Evolutionary conservation across 2,113 vertebrate genomes (phyloP), one percentile per base, ranked within the genome.

Genomic region (Dasypus novemcinctus): DNA sequence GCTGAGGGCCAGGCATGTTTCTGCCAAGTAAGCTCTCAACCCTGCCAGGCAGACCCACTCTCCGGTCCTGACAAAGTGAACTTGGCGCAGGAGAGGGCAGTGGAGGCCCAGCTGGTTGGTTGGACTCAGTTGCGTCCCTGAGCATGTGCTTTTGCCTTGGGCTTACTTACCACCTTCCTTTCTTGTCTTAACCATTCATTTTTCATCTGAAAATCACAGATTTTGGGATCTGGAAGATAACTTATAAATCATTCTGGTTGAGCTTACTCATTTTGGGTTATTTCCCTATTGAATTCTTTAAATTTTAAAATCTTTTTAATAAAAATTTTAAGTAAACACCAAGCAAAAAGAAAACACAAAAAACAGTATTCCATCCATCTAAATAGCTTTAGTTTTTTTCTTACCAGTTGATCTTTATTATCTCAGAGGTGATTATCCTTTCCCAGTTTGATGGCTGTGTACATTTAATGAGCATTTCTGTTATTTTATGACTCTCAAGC

Each of bases 251-350:
- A 69, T 85, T 75, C 54, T 89, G 76, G 27, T 46, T 9, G 27
- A 18, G 4, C 33, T 57, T 91, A 54, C 31, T 87, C 38, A 72
- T 79, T 83, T 82, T 31, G 54, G 78, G n/a, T 91, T 86, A 64
- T 81, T 95, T 76, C 46, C 11, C 38, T 68, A 4, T 85, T 68
- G 64, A 94, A 79, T 89, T 95, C 46, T 36, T 83, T 90, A 89
- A 81, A 43, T 76, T 93, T 9, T 91, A 85, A 84, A 29, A 41
- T 89, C 82, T 27, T 90, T 82, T 90, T 5, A 29, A 89, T 4
- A 33, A 23, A 41, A 69, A 31, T 81, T 63, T 20, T 76, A 27
- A 59, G 0, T 82, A 61, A 87, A 72, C 46, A 80, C 31, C 31
- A 92, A 79, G 27, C 52, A 83, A 66, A 76, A 90, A 54, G 54